Evolutionary conservation across 2,797 vertebrate species (phyloP).

Genomic region (Anniella stebbinsi): DNA sequence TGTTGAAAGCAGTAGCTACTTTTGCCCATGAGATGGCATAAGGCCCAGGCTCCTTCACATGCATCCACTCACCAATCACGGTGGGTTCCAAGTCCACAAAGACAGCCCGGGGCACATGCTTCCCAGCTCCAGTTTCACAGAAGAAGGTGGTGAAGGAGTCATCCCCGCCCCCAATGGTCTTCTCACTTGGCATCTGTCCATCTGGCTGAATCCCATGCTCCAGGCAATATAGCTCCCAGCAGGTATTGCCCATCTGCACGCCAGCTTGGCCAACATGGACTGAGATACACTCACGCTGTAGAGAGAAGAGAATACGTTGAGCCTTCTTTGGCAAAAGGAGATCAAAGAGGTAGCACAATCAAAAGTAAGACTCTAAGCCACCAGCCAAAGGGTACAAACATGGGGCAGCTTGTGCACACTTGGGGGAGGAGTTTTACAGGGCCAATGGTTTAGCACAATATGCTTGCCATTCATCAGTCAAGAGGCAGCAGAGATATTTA

Average conservation of each 20-base stretch:
- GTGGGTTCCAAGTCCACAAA: slow-evolving; percentile 94
- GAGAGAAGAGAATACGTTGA: slow-evolving; percentile 13
- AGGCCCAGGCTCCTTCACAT: background rate
- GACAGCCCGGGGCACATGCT: slow-evolving; percentile 92
- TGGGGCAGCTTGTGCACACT: background rate
- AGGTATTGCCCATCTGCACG: slow-evolving; percentile 76
- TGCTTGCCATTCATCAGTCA: background rate
- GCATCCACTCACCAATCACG: slow-evolving; percentile 84
- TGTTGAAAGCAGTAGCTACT: background rate
- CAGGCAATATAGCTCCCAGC: slow-evolving; percentile 45
- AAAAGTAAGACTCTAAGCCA: background rate
- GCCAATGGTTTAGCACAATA: background rate
- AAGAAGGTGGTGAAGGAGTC: slow-evolving; percentile 94
- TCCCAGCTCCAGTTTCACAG: slow-evolving; percentile 92
- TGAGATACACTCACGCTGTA: slow-evolving; percentile 81
- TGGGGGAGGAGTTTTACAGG: background rate
- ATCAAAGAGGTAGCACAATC: background rate
- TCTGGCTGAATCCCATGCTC: slow-evolving; percentile 46
- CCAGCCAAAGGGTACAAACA: background rate
- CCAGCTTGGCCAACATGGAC: slow-evolving; percentile 84
- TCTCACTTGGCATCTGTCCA: slow-evolving; percentile 50
- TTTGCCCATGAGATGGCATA: background rate
- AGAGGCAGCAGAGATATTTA: background rate
- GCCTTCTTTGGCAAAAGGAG: background rate
- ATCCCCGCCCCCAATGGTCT: slow-evolving; percentile 85